Evolutionary conservation across 2,113 vertebrate genomes (phyloP), one percentile per base, ranked within the genome.

Genomic region (Corythaixoides concolor): DNA sequence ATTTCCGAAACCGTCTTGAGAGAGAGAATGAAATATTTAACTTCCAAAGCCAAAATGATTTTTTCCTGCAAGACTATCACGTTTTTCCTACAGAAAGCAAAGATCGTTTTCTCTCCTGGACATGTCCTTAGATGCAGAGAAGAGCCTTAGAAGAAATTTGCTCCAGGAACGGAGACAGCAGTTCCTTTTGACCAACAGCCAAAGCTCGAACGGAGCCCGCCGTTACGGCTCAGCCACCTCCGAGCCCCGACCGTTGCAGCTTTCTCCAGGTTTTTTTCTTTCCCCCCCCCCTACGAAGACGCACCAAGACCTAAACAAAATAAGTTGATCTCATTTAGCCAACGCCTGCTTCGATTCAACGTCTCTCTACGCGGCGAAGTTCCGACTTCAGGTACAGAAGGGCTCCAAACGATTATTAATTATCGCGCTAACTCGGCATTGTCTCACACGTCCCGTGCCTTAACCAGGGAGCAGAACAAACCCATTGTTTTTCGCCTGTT

Each of bases 391-490:
- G 83, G 87, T 72, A 81, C 4, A 5, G 19, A 69, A 15, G 66
- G 91, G 81, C 77, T 74, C 53, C 10, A 27, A 45, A 45, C 41
- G 88, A 82, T 97, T 89, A 88, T 97, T 97, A 96, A 98, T 96
- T 93, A 95, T 75, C 93, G 66, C 12, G 90, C 86, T 88, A 96
- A 84, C 73, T 17, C 41, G 43, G 69, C 50, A 87, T 89, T 93
- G 93, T 96, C 96, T 96, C 64, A 85, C 92, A 90, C 93, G 56
- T 52, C 66, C 88, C 63, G 78, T 79, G 94, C 90, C 84, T 97
- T 97, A 97, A 97, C 87, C 73, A 94, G 52, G 55, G 83, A 95
- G 89, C 94, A 97, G 53, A 85, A 94, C 95, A 96, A 97, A 93
- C 21, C 75, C 95, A 88, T 59, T 93, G 92, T 95, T 90, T 90